phyloP scores from a whole-genome alignment of 2,113 vertebrate genomes.

The Ascaphus truei region DNA sequence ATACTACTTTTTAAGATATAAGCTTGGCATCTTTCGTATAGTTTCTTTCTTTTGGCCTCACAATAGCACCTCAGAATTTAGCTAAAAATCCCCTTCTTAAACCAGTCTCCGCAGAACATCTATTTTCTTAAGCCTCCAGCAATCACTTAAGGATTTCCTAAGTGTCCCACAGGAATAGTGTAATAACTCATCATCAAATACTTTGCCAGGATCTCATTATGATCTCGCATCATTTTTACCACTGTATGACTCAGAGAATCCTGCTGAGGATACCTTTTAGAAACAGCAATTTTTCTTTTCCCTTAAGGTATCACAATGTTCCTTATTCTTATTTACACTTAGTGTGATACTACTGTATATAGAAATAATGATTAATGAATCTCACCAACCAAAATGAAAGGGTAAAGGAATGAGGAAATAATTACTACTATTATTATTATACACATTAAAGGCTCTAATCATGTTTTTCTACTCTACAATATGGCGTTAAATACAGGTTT shows the following conservation, averaged over 20 bases:
- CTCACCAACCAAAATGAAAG: too few species aligned
- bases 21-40: background rate
- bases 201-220: conserved; percentile 14
- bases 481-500: too few species aligned
- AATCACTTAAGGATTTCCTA: conserved; percentile 35
- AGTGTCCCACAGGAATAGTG: conserved; percentile 13
- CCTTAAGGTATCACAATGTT: background rate
- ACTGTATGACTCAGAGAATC: conserved; percentile 12
- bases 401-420: too few species aligned
- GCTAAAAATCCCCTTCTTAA: background rate
- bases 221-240: conserved; percentile 28
- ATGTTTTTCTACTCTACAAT: too few species aligned
- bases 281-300: background rate
- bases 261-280: background rate
- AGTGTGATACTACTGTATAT: too few species aligned
- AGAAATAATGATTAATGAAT: too few species aligned
- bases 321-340: too few species aligned
- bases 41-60: conserved; percentile 7
- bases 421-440: too few species aligned
- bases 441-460: too few species aligned
- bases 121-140: conserved; percentile 22
- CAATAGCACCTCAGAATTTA: background rate
- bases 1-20: conserved; percentile 1
- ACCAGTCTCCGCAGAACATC: conserved; percentile 17
- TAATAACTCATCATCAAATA: conserved; percentile 22